Evolutionary conservation across 2,113 vertebrate genomes (phyloP).

Genomic region (Gasterosteus nipponicus): DNA sequence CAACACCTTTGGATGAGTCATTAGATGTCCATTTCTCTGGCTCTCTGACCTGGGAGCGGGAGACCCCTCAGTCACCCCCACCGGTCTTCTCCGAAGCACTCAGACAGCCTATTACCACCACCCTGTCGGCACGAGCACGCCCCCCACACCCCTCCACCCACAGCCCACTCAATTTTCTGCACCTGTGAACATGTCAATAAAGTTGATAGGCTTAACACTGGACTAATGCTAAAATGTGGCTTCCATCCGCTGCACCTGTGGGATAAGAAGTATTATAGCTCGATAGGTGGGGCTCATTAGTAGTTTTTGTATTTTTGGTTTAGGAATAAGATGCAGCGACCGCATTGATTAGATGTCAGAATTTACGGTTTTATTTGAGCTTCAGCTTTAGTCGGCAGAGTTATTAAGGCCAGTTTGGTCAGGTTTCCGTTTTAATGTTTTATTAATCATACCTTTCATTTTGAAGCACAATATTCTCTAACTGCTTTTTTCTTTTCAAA

Average conservation of each 20-base stretch:
- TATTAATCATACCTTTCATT: neutral
- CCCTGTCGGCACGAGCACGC: constrained; percentile 43
- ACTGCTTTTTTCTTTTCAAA: too few relatives aligned
- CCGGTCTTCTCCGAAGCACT: constrained; percentile 36
- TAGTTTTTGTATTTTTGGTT: neutral
- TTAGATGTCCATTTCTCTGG: constrained; percentile 59
- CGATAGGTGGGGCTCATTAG: constrained; percentile 26
- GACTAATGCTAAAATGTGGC: constrained; percentile 62
- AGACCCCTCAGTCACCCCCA: neutral
- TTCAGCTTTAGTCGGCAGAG: neutral
- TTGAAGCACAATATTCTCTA: neutral
- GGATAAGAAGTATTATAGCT: constrained; percentile 44
- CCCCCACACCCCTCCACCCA: constrained; percentile 31
- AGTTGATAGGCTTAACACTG: constrained; percentile 68
- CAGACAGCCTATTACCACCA: constrained; percentile 62
- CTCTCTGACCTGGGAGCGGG: constrained; percentile 42
- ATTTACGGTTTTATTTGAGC: neutral
- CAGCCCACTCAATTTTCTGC: constrained; percentile 79
- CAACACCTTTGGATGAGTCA: constrained; percentile 59
- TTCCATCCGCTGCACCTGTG: constrained; percentile 48
- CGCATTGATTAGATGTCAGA: neutral
- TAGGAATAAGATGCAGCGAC: neutral
- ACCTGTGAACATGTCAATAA: constrained; percentile 75
- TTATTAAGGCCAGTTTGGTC: neutral
- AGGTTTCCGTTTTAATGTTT: neutral